These are phyloP conservation scores for Geophilus truncorum DNA, from an alignment of 2,888 invertebrate genomes.

Conservation along the genomic window DNA sequence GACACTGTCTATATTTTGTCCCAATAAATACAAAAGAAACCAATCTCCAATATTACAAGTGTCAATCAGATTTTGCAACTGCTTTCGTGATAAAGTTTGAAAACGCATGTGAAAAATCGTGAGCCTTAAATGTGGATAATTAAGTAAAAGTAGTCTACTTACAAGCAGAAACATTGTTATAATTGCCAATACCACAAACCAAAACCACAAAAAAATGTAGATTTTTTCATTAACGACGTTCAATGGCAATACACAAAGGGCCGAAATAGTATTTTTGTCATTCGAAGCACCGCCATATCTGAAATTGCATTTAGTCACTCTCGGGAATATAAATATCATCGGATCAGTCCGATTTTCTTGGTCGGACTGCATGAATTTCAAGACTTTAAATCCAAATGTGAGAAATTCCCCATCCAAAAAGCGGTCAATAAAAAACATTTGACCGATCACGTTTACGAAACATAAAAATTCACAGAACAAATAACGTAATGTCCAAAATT, in stretches of 20 bases:
- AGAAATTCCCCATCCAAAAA: constrained; percentile 88
- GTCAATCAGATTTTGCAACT: constrained; percentile 59
- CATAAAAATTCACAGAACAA: constrained; percentile 81
- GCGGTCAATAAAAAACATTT: constrained; percentile 81
- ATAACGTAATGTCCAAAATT: constrained; percentile 76
- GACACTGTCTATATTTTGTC: constrained; percentile 79
- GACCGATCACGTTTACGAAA: constrained; percentile 73
- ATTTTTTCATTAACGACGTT: constrained; percentile 57
- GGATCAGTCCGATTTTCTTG: constrained; percentile 80
- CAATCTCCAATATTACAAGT: constrained; percentile 82
- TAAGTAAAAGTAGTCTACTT: constrained; percentile 65
- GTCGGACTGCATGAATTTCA: constrained; percentile 70
- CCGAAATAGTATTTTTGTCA: constrained; percentile 79
- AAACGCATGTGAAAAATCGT: constrained; percentile 68
- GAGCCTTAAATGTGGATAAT: constrained; percentile 68
- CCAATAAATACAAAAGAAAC: constrained; percentile 86
- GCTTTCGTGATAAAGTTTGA: constrained; percentile 66
- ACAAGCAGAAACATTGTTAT: constrained; percentile 57
- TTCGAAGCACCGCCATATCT: constrained; percentile 83
- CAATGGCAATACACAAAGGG: constrained; percentile 64
- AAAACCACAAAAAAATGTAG: constrained; percentile 89
- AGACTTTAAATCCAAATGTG: constrained; percentile 70
- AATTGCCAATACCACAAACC: constrained; percentile 72
- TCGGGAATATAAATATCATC: constrained; percentile 86
- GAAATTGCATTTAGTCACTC: constrained; percentile 86